Percentiles rank a stretch among this genome's conserved stretches.
Evolutionary conservation across 2,113 vertebrate species (phyloP).

Genomic region (Mobula hypostoma): DNA sequence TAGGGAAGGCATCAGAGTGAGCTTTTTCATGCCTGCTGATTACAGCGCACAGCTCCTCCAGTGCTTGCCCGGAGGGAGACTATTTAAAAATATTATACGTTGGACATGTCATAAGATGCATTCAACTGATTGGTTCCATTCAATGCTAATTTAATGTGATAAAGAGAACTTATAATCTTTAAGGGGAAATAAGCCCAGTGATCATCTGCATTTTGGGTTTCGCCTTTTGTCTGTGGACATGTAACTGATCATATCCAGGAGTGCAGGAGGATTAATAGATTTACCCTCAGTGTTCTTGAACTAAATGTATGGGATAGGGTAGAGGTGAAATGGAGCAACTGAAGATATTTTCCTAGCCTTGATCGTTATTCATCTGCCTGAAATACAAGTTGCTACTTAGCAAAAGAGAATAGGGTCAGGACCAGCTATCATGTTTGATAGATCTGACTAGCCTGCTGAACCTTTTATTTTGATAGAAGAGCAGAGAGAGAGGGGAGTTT

Average conservation of each 20-base stretch:
- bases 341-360: background rate
- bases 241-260: background rate
- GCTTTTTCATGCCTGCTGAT: too few species aligned
- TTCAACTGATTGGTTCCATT: background rate
- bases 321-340: background rate
- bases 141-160: background rate
- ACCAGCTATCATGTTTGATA: background rate
- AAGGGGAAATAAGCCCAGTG: background rate
- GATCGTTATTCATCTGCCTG: background rate
- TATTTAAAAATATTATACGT: background rate
- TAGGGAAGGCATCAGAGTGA: too few species aligned
- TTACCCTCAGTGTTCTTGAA: background rate
- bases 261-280: background rate
- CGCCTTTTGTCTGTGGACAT: background rate
- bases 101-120: background rate
- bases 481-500: too few species aligned
- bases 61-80: too few species aligned
- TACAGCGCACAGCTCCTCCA: too few species aligned
- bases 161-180: background rate
- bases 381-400: background rate
- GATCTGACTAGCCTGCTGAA: background rate
- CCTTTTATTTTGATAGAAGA: too few species aligned
- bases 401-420: background rate
- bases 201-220: background rate
- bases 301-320: background rate